These are phyloP conservation scores for Parelbella ahira DNA, from an alignment of 2,888 invertebrate genomes.

Conservation along the genomic window DNA sequence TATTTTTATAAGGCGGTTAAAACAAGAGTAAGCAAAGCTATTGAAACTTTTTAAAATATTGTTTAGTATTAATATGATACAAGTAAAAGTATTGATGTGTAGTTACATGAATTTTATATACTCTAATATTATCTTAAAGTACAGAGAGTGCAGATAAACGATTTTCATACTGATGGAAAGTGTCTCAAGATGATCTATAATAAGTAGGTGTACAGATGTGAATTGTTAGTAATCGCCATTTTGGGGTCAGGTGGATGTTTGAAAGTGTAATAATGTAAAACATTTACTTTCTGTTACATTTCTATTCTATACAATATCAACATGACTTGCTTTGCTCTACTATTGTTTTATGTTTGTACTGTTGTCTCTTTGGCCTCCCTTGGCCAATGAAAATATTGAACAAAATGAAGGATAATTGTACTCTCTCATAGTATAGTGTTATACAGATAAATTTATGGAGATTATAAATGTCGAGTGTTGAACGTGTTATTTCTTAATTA, in stretches of 20 bases:
- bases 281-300: conserved; percentile 5
- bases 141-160: conserved; percentile 1
- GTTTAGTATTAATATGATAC: too few species aligned
- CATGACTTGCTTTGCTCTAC: conserved; percentile 26
- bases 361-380: conserved; percentile 35
- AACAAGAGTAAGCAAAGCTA: conserved; percentile 24
- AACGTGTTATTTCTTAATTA: conserved; percentile 30
- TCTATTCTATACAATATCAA: conserved; percentile 16
- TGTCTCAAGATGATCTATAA: conserved; percentile 8
- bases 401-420: conserved; percentile 51
- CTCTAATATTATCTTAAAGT: background rate
- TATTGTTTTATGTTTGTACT: conserved; percentile 28
- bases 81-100: background rate
- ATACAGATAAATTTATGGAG: conserved; percentile 39
- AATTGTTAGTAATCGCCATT: too few species aligned
- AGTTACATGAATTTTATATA: conserved; percentile 1
- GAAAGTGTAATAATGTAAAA: conserved; percentile 6
- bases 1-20: conserved; percentile 45
- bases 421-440: conserved; percentile 43
- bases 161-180: conserved; percentile 2
- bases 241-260: too few species aligned
- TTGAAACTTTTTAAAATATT: conserved; percentile 1
- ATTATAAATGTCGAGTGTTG: conserved; percentile 41
- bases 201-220: conserved; percentile 8
- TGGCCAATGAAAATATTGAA: conserved; percentile 45